Base-by-base conservation (phyloP, 1,140 invertebrate species). In the Eurytemora carolleeae region DNA sequence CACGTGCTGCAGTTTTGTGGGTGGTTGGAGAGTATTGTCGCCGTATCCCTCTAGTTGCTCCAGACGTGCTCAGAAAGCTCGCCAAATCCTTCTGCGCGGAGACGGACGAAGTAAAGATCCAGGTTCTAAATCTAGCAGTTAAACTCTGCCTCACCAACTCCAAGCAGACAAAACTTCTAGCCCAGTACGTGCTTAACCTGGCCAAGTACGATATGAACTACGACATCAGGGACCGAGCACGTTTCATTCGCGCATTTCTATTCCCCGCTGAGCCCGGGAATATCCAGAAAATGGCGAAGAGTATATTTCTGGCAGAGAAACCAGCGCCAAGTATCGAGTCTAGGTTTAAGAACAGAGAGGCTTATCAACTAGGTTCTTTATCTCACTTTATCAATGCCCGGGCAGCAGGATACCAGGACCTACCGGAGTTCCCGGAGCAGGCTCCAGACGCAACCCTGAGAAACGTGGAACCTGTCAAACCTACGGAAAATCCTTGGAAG, bases 161-260 rank as follows among this genome's bases (percentile, higher is more conserved):
- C 0, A 78, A 83, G 67, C 89, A 94, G 74, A 92, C 88, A 0
- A 79, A 81, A 61, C 74, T 88, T 3, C 76, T 98, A 44, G 90
- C 89, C 69, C 86, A 90, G 69, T 98, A 99, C 72, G 83, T 98
- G 2, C 86, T 98, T 64, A 91, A 91, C 69, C 75, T 98, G 67
- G 94, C 96, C 0, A 88, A 93, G 67, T 99, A 98, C 71, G 96
- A 99, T 76, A 82, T 85, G 58, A 96, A 92, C 72, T 98, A 99
- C 70, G 95, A 98, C 74, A 93, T 98, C 31, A 76, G 96, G 44
- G 96, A 99, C 75, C 76, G 93, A 1, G 87, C 88, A 1, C 74
- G 94, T 20, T 84, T 96, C 67, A 74, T 97, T 18, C 79, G 82
- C 21, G 82, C 83, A 24, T 84, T 96, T 66, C 79, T 93, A 2